Evolutionary conservation across 1,140 invertebrate species (phyloP), one percentile per base, ranked within the genome.

Genomic region (Drosophila sulfurigaster): DNA sequence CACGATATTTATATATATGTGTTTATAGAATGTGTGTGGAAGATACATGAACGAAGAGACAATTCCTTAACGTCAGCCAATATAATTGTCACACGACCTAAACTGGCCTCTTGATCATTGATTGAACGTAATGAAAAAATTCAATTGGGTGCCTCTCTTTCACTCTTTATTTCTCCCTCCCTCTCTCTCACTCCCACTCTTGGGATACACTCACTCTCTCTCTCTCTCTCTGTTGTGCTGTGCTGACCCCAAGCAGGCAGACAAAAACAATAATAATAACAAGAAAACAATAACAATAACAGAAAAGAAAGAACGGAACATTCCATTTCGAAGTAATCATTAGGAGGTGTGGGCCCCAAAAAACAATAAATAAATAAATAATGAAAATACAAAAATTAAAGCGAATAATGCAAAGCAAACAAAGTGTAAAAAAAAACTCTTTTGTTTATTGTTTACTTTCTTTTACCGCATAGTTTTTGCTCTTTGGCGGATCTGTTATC

Each of bases 11-110:
- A 60, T 28, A 65, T 54, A 62, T 11, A 41, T 57, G 25, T 16
- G 30, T 58, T 15, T n/a, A 25, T 46, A 28, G n/a, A 49, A 32
- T 43, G 13, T 43, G 35, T 75, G 58, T 64, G 6, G 57, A 28
- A 63, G 16, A 38, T 63, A 5, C 25, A 46, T 52, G 46, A 58
- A 13, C 65, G 35, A 72, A 64, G 38, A 51, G 58, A 80, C 86
- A 81, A 85, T 86, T 90, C 81, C 82, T 90, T 90, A 82, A 90
- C 81, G 87, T 78, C 86, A 90, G 78, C 64, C 79, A 71, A 25
- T 87, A 91, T 90, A 91, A 91, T 91, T 91, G 88, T 91, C 88
- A 89, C 88, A 91, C 88, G 88, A 91, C 88, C 88, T 82, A 91
- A 88, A 69, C 79, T 89, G 88, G 75, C 88, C 83, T 75, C 79